These are phyloP conservation scores for Gorsachius magnificus DNA, from an alignment of 2,797 vertebrate species.

Conservation along the genomic window DNA sequence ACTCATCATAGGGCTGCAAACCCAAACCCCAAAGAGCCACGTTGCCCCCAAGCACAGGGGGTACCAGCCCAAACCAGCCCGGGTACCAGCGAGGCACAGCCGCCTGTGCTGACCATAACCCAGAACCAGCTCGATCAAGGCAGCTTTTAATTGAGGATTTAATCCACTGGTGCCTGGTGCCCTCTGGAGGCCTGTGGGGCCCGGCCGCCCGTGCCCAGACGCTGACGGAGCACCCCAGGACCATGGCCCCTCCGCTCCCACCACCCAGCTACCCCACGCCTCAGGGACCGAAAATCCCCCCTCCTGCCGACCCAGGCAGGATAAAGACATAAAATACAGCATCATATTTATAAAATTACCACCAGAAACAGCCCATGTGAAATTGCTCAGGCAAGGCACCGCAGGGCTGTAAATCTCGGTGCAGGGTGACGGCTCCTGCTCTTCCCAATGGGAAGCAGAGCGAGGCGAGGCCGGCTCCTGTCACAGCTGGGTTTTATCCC, in stretches of 20 bases:
- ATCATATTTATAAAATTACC: rapidly evolving
- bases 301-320: background rate
- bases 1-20: no score
- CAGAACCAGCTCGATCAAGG: background rate
- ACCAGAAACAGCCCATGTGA: background rate
- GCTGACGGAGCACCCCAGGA: background rate
- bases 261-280: rapidly evolving
- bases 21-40: rapidly evolving
- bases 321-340: background rate
- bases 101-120: no score
- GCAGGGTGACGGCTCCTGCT: rapidly evolving
- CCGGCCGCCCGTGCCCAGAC: rapidly evolving
- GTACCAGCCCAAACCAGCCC: background rate
- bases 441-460: background rate
- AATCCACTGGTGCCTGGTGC: background rate
- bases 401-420: background rate
- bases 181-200: background rate
- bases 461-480: background rate
- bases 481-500: background rate
- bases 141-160: background rate
- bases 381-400: rapidly evolving
- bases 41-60: rapidly evolving
- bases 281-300: background rate
- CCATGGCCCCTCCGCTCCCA: background rate
- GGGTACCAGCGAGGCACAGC: background rate